Evolutionary conservation across 2,113 vertebrate genomes (phyloP).

Genomic region (Corythornis cristatus): DNA sequence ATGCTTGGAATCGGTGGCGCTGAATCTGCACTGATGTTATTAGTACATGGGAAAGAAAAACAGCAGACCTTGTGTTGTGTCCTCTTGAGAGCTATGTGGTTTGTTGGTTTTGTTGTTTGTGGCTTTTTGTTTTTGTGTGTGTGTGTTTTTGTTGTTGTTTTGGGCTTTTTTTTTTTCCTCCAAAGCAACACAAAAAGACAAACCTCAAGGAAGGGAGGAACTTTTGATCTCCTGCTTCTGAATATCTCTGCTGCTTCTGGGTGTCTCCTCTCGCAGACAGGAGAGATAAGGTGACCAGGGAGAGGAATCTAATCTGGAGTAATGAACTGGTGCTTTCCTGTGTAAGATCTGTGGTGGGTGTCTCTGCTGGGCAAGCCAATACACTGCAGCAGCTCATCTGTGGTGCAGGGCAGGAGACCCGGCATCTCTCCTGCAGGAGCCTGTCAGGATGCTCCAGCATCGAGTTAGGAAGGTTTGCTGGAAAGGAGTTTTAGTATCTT

Average conservation of each 20-base stretch:
- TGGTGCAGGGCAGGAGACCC: background rate
- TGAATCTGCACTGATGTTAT: background rate
- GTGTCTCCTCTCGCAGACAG: background rate
- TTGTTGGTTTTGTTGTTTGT: background rate
- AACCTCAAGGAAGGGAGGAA: slow-evolving; percentile 16
- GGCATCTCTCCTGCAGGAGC: background rate
- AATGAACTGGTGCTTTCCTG: background rate
- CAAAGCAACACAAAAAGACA: background rate
- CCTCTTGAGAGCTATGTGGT: background rate
- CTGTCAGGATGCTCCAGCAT: background rate
- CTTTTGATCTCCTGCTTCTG: background rate
- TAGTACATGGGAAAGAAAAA: background rate
- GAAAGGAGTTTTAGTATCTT: background rate
- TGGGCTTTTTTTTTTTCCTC: background rate
- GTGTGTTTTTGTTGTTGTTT: background rate
- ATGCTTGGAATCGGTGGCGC: background rate
- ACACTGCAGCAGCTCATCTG: accelerated
- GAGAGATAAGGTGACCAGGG: accelerated
- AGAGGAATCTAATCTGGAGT: background rate
- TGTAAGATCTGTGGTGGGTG: background rate
- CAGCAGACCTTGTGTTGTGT: background rate
- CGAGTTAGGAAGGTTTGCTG: accelerated
- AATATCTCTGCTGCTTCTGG: background rate
- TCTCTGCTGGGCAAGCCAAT: accelerated
- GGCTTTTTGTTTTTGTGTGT: background rate